phyloP scores from a whole-genome alignment of 2,888 invertebrate species.

The Eremobia ochroleuca region DNA sequence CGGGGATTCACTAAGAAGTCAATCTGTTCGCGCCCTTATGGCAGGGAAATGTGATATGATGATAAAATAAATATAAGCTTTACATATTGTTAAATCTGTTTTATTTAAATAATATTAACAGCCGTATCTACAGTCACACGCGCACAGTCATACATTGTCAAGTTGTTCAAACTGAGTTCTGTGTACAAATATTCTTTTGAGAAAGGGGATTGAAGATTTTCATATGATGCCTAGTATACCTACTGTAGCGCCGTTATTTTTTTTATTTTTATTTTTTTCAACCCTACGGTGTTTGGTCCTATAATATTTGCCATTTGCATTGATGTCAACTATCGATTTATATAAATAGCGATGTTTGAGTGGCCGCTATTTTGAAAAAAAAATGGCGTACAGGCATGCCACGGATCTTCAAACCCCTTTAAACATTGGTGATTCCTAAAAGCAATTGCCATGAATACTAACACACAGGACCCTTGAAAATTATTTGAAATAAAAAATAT shows the following conservation, averaged over 20 bases:
- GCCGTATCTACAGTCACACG: slow-evolving; percentile 70
- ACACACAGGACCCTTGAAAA: neutral
- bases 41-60: slow-evolving; percentile 13
- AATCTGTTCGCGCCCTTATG: neutral
- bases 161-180: slow-evolving; percentile 21
- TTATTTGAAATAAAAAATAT: neutral
- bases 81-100: slow-evolving; percentile 67
- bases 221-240: no score
- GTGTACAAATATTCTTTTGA: slow-evolving; percentile 31
- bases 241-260: no score
- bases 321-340: no score
- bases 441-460: neutral
- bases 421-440: neutral
- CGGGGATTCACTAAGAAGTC: neutral
- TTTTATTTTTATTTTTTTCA: no score
- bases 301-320: neutral
- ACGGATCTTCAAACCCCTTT: no score
- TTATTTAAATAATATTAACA: slow-evolving; percentile 84
- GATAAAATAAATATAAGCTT: slow-evolving; percentile 54
- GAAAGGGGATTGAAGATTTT: neutral
- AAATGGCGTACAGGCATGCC: no score
- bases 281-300: no score
- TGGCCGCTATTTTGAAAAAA: no score
- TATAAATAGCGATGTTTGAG: no score
- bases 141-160: slow-evolving; percentile 58